Conservation (phyloP, 2,888 invertebrate species). For the Lysandra coridon region DNA sequence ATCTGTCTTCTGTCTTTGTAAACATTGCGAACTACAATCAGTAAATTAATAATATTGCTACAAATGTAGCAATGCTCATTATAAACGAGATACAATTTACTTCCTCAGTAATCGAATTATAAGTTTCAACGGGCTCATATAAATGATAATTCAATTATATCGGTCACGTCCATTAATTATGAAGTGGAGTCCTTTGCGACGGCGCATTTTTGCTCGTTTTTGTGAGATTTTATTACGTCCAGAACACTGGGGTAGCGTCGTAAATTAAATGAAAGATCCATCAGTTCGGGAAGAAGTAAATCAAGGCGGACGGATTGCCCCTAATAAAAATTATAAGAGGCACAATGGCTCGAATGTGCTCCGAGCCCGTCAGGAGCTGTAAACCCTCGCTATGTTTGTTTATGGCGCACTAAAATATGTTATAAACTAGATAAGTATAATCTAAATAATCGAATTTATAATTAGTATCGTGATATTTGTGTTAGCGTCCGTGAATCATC, state of each 20-base stretch:
- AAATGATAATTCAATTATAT: slow-evolving; percentile 32
- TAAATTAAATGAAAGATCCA: slow-evolving; percentile 79
- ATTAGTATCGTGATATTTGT: slow-evolving; percentile 72
- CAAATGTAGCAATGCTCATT: neutral
- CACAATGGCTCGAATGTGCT: slow-evolving; percentile 77
- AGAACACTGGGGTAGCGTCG: slow-evolving; percentile 72
- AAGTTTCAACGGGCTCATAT: slow-evolving; percentile 7
- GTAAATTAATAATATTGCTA: no score
- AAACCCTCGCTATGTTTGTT: slow-evolving; percentile 79
- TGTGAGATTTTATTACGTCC: slow-evolving; percentile 72
- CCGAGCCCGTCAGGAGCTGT: slow-evolving; percentile 74
- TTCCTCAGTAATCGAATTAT: slow-evolving; percentile 16
- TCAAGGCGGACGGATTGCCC: slow-evolving; percentile 79
- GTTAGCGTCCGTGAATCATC: slow-evolving; percentile 50
- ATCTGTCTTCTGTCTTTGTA: neutral
- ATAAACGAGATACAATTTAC: slow-evolving; percentile 12
- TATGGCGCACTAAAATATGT: slow-evolving; percentile 80
- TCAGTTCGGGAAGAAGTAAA: slow-evolving; percentile 80
- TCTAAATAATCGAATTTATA: slow-evolving; percentile 77
- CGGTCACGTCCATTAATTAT: slow-evolving; percentile 31
- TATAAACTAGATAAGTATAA: slow-evolving; percentile 80
- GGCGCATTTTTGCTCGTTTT: slow-evolving; percentile 74
- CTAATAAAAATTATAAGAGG: slow-evolving; percentile 81
- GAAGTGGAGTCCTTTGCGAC: slow-evolving; percentile 27
- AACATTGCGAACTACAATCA: no score